A percentile compares a stretch with the other conserved stretches of the same genome.
Evolutionary conservation across 1,140 invertebrate species (phyloP).

Genomic region (Lucilia cuprina): DNA sequence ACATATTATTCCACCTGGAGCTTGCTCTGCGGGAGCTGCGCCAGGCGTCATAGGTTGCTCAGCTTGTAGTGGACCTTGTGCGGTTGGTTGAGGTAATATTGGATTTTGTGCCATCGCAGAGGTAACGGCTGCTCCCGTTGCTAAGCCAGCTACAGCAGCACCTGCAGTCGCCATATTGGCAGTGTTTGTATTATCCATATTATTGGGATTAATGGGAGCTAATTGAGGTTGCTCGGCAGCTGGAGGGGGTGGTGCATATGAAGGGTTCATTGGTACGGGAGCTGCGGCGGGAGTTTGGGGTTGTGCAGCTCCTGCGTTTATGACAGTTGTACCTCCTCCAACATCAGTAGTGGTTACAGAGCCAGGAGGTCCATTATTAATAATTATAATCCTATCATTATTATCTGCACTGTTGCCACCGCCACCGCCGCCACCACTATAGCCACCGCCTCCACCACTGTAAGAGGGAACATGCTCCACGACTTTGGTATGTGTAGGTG

Average conservation of each 20-base stretch:
- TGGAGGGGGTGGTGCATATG: slow-evolving; percentile 40
- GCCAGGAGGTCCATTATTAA: slow-evolving; percentile 58
- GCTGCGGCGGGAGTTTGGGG: slow-evolving; percentile 60
- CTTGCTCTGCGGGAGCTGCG: slow-evolving; percentile 43
- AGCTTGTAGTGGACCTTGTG: slow-evolving; percentile 26
- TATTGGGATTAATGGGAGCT: slow-evolving; percentile 46
- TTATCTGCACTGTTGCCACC: neutral
- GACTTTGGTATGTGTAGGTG: slow-evolving; percentile 52
- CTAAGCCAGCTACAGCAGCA: slow-evolving; percentile 46
- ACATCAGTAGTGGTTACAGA: slow-evolving; percentile 52
- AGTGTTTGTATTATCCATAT: slow-evolving; percentile 41
- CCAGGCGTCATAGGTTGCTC: slow-evolving; percentile 37
- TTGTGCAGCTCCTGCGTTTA: slow-evolving; percentile 48
- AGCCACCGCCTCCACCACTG: slow-evolving; percentile 39
- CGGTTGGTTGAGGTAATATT: slow-evolving; percentile 25
- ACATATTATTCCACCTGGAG: slow-evolving; percentile 50
- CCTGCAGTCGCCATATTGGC: slow-evolving; percentile 40
- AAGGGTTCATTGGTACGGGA: slow-evolving; percentile 44
- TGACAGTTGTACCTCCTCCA: slow-evolving; percentile 53
- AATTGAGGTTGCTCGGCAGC: slow-evolving; percentile 47
- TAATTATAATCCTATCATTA: slow-evolving; percentile 58
- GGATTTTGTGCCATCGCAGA: slow-evolving; percentile 50
- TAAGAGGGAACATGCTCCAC: slow-evolving; percentile 44
- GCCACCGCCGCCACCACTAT: slow-evolving; percentile 30
- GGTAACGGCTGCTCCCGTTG: slow-evolving; percentile 56